A percentile compares a stretch with the other conserved stretches of the same genome.
Conservation (phyloP, 2,113 vertebrate genomes). For the Platycercus adscitus region DNA sequence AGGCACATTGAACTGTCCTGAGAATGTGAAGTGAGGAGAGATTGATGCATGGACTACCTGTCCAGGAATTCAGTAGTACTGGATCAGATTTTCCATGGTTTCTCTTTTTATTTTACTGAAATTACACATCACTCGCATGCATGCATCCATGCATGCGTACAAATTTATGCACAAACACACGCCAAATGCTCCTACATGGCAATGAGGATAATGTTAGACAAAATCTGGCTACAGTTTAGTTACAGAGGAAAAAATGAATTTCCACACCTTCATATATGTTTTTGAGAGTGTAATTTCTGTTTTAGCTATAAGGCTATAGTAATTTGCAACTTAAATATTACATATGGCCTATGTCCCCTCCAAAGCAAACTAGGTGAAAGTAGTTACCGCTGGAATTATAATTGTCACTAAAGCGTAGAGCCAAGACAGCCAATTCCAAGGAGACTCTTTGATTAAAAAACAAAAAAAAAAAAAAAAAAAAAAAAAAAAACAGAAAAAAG, state of each 20-base stretch:
- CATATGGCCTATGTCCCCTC: not conserved
- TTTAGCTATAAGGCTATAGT: not conserved
- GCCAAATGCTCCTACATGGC: not conserved
- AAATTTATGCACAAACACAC: fast-evolving
- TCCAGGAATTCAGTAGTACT: slow-evolving; percentile 55
- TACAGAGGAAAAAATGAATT: not conserved
- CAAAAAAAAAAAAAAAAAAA: not conserved
- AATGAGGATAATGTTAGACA: not conserved
- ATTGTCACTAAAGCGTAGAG: not conserved
- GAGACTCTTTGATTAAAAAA: not conserved
- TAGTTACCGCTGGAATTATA: slow-evolving; percentile 22
- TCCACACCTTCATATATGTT: not conserved
- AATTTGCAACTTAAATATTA: slow-evolving; percentile 12
- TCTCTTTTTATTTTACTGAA: slow-evolving; percentile 6
- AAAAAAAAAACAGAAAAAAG: too few species aligned
- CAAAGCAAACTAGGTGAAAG: slow-evolving; percentile 42
- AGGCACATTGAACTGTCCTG: slow-evolving; percentile 46
- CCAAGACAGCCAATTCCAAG: not conserved
- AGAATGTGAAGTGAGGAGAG: slow-evolving; percentile 57
- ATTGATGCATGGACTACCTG: slow-evolving; percentile 62
- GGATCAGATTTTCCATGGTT: slow-evolving; percentile 51
- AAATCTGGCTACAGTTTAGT: not conserved
- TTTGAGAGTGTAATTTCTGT: not conserved
- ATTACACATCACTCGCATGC: not conserved
- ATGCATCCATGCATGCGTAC: not conserved